phyloP scores from a whole-genome alignment of 2,113 vertebrate species.

The Pteruthius melanotis region DNA sequence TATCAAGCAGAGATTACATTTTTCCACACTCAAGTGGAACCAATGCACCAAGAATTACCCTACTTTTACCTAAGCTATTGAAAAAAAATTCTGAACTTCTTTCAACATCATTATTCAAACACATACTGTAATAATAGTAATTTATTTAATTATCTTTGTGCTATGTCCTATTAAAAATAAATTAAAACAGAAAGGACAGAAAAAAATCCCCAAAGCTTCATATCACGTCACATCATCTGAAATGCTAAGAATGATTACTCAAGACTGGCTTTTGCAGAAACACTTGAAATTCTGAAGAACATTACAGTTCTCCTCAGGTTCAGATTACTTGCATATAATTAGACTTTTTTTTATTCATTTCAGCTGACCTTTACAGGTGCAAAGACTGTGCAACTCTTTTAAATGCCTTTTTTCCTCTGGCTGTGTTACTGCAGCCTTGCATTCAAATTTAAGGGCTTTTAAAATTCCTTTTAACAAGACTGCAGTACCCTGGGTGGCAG shows the following conservation, averaged over 20 bases:
- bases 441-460: background rate
- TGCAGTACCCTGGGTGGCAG: background rate
- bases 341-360: background rate
- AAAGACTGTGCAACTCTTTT: background rate
- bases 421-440: background rate
- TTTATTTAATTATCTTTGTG: background rate
- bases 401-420: background rate
- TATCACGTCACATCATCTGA: background rate
- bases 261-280: background rate
- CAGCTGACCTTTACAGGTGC: background rate
- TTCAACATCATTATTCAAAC: background rate
- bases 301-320: background rate
- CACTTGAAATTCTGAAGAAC: background rate
- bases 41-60: background rate
- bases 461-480: background rate
- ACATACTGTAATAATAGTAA: background rate
- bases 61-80: background rate
- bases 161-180: background rate
- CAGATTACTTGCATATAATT: background rate
- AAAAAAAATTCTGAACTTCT: background rate
- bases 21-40: background rate
- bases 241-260: background rate
- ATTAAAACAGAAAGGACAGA: background rate
- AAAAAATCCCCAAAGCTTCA: background rate
- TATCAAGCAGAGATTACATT: background rate